Evolutionary conservation across 2,113 vertebrate species (phyloP).

Genomic region (Tachuris rubrigastra): DNA sequence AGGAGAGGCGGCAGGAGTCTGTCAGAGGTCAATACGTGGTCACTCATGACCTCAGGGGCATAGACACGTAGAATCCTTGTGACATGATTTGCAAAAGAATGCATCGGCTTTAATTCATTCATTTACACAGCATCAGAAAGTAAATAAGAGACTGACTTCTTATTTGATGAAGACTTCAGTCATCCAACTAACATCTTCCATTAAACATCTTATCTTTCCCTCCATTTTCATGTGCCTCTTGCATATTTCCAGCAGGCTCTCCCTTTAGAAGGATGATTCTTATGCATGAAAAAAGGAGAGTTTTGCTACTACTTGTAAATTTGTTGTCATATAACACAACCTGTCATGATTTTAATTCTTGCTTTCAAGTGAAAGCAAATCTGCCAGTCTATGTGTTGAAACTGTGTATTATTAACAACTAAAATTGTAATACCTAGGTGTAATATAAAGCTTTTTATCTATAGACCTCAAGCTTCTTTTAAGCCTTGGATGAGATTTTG

Average conservation of each 20-base stretch:
- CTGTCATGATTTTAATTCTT: neutral
- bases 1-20: neutral
- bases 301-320: neutral
- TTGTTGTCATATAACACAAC: neutral
- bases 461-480: neutral
- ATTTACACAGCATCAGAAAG: neutral
- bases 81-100: constrained; percentile 20
- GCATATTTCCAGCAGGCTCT: neutral
- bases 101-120: neutral
- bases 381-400: neutral
- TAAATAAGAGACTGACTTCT: neutral
- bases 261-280: neutral
- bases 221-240: neutral
- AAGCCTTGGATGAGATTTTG: neutral
- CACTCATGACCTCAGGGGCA: neutral
- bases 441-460: neutral
- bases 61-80: neutral
- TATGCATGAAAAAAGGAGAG: neutral
- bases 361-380: neutral
- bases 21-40: neutral
- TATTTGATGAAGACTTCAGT: neutral
- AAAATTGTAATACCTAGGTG: neutral
- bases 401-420: neutral
- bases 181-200: neutral
- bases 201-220: neutral